These are phyloP conservation scores for Rhyacichthys aspro DNA, from an alignment of 2,797 vertebrate species.

Conservation along the genomic window DNA sequence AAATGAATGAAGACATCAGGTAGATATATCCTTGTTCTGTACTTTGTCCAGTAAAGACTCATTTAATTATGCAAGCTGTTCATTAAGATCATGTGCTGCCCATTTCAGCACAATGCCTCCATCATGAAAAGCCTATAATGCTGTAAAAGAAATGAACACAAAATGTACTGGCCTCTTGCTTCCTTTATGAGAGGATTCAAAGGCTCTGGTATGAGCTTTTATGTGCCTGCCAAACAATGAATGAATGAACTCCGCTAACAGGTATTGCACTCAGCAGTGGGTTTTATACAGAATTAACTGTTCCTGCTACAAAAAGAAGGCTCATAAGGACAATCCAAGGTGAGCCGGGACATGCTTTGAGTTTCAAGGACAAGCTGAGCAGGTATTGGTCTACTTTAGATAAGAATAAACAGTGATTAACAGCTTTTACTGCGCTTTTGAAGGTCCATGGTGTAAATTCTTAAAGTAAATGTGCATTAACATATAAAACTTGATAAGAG, in stretches of 20 bases:
- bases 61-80: too few species aligned
- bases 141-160: constrained; percentile 20
- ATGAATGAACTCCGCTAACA: constrained; percentile 25
- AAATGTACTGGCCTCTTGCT: constrained; percentile 22
- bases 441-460: too few species aligned
- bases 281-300: constrained; percentile 14
- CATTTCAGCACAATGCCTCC: constrained; percentile 1
- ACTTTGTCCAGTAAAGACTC: too few species aligned
- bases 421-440: too few species aligned
- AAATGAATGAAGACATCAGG: too few species aligned
- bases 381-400: not conserved
- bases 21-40: too few species aligned
- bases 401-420: not conserved
- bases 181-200: constrained; percentile 8
- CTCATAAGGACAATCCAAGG: constrained; percentile 1
- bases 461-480: too few species aligned
- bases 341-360: constrained; percentile 3
- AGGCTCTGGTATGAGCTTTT: constrained; percentile 22
- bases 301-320: not conserved
- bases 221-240: constrained; percentile 24
- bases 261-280: constrained; percentile 11
- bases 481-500: too few species aligned
- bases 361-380: constrained; percentile 5
- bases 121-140: constrained; percentile 20
- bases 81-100: not conserved